A percentile compares a stretch with the other conserved stretches of the same genome.
Evolutionary conservation across 2,888 invertebrate genomes (phyloP).

Genomic region (Caenorhabditis imperialis): DNA sequence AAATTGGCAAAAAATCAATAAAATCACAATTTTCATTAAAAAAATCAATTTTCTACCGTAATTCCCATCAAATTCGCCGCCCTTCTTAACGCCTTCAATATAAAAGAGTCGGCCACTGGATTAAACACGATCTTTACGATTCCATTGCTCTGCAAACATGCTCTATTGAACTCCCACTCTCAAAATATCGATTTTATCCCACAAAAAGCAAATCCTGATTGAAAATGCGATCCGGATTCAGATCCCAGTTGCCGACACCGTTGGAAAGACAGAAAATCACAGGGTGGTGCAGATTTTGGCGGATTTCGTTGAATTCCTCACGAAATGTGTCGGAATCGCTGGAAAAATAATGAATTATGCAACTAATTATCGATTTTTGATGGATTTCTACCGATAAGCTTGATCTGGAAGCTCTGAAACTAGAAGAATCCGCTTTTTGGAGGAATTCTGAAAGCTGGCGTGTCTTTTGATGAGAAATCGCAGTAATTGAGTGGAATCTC

Average conservation of each 20-base stretch:
- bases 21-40: too few species aligned
- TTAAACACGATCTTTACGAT: slow-evolving; percentile 36
- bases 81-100: slow-evolving; percentile 34
- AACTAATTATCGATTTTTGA: neutral
- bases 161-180: too few species aligned
- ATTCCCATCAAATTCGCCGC: slow-evolving; percentile 12
- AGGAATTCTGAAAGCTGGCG: neutral
- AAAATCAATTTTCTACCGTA: neutral
- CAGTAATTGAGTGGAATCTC: slow-evolving; percentile 3
- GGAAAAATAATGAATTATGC: neutral
- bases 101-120: slow-evolving; percentile 34
- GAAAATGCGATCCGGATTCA: slow-evolving; percentile 37
- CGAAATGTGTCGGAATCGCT: slow-evolving; percentile 34
- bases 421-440: slow-evolving; percentile 14
- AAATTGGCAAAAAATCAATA: too few species aligned
- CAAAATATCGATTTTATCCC: neutral
- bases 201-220: too few species aligned
- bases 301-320: slow-evolving; percentile 2
- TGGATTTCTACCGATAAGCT: slow-evolving; percentile 38
- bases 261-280: slow-evolving; percentile 44
- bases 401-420: slow-evolving; percentile 34
- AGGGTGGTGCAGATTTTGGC: slow-evolving; percentile 14
- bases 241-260: slow-evolving; percentile 30
- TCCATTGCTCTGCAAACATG: slow-evolving; percentile 18
- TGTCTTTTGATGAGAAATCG: slow-evolving; percentile 23